Evolutionary conservation across 2,888 invertebrate species (phyloP).

Genomic region (Ethmia dodecea): DNA sequence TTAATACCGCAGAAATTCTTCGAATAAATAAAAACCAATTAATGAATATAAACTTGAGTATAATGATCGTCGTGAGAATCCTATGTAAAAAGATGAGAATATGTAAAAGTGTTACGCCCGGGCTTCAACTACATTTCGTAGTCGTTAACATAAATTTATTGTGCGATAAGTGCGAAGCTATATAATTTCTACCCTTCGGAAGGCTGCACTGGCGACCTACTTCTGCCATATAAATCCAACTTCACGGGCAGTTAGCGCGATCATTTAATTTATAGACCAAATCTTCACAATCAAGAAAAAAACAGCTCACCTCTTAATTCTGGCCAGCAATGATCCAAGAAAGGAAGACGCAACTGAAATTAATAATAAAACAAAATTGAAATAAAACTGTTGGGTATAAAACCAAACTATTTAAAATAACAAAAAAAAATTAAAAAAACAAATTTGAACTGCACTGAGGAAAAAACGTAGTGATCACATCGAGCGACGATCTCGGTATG

Average conservation of each 20-base stretch:
- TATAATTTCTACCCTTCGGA: slow-evolving; percentile 35
- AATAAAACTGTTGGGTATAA: slow-evolving; percentile 9
- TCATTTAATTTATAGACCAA: slow-evolving; percentile 28
- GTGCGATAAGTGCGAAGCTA: slow-evolving; percentile 37
- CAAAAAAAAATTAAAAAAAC: no score
- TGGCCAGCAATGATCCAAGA: slow-evolving; percentile 9
- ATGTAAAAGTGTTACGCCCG: slow-evolving; percentile 27
- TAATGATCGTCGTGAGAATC: not conserved
- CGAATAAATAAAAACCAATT: slow-evolving; percentile 1
- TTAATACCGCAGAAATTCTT: no score
- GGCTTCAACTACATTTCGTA: slow-evolving; percentile 30
- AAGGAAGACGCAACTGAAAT: slow-evolving; percentile 21
- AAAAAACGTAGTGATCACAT: slow-evolving; percentile 43
- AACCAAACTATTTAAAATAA: slow-evolving; percentile 6
- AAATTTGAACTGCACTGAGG: slow-evolving; percentile 19
- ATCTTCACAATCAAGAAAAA: slow-evolving; percentile 4
- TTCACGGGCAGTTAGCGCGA: slow-evolving; percentile 31
- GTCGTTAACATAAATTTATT: slow-evolving; percentile 48
- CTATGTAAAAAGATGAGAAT: slow-evolving; percentile 17
- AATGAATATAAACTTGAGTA: not conserved
- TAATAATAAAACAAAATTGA: slow-evolving; percentile 14
- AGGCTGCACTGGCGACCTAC: slow-evolving; percentile 44
- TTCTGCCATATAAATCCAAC: slow-evolving; percentile 47
- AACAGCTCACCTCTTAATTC: slow-evolving; percentile 15
- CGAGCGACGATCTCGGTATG: slow-evolving; percentile 61